Evolutionary conservation across 2,113 vertebrate species (phyloP).

Genomic region (Protobothrops flavoviridis): DNA sequence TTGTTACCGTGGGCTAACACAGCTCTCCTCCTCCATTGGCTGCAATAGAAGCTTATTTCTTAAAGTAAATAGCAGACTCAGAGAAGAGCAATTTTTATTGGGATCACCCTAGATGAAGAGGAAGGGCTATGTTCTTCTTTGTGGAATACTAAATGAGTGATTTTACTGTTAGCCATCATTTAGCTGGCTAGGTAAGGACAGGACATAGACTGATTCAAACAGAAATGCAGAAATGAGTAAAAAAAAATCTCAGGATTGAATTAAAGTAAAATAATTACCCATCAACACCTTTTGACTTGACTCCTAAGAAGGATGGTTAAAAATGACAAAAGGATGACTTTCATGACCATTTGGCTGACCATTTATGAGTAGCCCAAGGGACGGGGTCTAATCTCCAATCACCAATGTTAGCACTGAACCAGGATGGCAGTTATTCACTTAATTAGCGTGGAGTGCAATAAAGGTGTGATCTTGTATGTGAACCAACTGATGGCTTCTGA

Average conservation of each 20-base stretch:
- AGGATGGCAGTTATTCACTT: neutral
- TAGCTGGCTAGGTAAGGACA: neutral
- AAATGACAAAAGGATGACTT: neutral
- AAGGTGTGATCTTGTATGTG: neutral
- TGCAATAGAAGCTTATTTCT: neutral
- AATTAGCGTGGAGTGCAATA: neutral
- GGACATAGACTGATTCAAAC: neutral
- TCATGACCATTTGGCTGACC: neutral
- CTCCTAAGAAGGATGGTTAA: neutral
- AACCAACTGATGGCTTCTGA: neutral
- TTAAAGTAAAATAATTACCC: neutral
- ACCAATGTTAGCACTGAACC: neutral
- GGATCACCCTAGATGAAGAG: too few relatives aligned
- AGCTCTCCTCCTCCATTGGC: neutral
- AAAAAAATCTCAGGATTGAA: neutral
- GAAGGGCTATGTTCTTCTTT: neutral
- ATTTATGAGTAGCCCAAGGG: neutral
- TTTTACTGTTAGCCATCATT: neutral
- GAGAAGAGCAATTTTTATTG: neutral
- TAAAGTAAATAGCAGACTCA: neutral
- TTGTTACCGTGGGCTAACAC: neutral
- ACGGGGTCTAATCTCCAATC: neutral
- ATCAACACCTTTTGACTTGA: neutral
- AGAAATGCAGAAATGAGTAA: neutral
- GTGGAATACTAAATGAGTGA: neutral